A percentile compares a stretch with the other conserved stretches of the same genome.
phyloP scores from a whole-genome alignment of 2,797 vertebrate genomes.

The Typhlichthys eigenmanni region DNA sequence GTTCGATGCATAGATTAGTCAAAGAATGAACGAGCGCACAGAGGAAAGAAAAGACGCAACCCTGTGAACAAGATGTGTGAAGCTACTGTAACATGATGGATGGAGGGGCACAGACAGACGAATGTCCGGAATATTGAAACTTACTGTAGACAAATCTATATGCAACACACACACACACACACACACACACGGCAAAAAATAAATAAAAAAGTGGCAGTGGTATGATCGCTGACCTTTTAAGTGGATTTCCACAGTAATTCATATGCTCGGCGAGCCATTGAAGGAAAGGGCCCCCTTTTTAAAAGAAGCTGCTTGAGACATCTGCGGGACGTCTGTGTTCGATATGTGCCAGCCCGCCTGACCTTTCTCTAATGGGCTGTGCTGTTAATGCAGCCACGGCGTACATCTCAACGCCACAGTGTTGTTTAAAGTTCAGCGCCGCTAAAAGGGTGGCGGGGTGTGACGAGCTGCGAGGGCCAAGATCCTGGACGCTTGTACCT shows the following conservation, averaged over 20 bases:
- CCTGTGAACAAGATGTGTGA: conserved; percentile 30
- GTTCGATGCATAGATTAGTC: conserved; percentile 37
- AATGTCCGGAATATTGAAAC: conserved; percentile 9
- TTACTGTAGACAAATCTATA: background rate
- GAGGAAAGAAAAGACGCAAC: conserved; percentile 36
- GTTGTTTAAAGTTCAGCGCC: conserved; percentile 39
- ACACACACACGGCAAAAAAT: conserved; percentile 3
- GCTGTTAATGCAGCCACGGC: conserved; percentile 39
- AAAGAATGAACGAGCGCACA: conserved; percentile 31
- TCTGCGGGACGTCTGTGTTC: conserved; percentile 58
- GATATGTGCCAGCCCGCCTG: conserved; percentile 50
- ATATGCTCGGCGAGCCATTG: conserved; percentile 34
- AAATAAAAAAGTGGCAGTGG: conserved; percentile 29
- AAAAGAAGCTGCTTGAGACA: conserved; percentile 62
- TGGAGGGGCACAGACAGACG: conserved; percentile 30
- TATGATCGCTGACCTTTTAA: conserved; percentile 55
- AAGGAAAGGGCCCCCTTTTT: conserved; percentile 43
- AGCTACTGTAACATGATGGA: conserved; percentile 37
- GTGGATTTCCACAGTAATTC: conserved; percentile 52
- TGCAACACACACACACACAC: conserved; percentile 9
- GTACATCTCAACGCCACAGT: background rate
- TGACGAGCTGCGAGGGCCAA: background rate
- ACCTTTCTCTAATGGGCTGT: conserved; percentile 63
- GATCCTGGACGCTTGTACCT: background rate
- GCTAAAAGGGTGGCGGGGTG: conserved; percentile 20